phyloP scores from a whole-genome alignment of 2,113 vertebrate genomes.

The Circaetus gallicus region DNA sequence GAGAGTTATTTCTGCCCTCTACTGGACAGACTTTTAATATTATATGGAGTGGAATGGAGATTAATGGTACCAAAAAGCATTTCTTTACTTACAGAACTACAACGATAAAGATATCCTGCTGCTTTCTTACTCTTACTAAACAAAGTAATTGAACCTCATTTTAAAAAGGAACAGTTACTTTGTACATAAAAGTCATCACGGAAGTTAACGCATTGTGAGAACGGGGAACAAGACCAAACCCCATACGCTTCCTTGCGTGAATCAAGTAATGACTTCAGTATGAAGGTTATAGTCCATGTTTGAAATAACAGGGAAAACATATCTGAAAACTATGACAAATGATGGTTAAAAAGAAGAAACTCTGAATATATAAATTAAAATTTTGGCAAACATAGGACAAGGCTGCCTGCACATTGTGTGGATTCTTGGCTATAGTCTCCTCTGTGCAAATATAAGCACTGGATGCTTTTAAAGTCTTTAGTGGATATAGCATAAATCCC shows the following conservation, averaged over 20 bases:
- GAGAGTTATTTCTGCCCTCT: neutral
- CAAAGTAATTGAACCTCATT: neutral
- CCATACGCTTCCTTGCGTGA: fast-evolving
- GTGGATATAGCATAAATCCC: neutral
- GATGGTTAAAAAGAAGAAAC: neutral
- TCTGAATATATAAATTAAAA: neutral
- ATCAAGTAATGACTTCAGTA: neutral
- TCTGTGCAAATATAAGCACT: neutral
- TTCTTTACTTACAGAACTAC: neutral
- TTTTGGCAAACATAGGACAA: neutral
- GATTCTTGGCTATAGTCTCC: neutral
- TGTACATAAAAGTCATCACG: neutral
- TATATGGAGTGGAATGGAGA: fast-evolving
- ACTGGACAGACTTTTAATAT: neutral
- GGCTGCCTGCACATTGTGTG: neutral
- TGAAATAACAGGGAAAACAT: neutral
- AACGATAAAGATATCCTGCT: neutral
- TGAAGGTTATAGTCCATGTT: neutral
- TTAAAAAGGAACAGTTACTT: neutral
- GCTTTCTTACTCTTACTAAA: neutral
- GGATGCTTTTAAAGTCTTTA: neutral
- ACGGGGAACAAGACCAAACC: neutral
- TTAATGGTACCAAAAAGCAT: fast-evolving
- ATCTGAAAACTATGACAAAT: neutral
- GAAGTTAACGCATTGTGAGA: neutral